These are phyloP conservation scores for Microcebus lehilahytsara DNA, from an alignment of 2,113 vertebrate genomes.

Conservation along the genomic window DNA sequence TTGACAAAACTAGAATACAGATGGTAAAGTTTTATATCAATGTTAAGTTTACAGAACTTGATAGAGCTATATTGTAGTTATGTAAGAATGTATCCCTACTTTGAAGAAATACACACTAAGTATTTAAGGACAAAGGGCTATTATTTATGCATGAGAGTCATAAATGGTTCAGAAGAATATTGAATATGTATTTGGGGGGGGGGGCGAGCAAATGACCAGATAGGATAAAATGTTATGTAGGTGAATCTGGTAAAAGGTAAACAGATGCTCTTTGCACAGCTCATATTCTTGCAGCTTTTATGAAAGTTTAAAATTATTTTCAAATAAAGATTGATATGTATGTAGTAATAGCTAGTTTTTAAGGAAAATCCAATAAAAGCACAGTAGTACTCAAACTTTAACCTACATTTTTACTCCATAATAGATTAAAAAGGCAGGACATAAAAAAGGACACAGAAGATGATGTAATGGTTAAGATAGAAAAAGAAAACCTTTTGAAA, in stretches of 20 bases:
- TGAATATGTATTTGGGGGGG: background rate
- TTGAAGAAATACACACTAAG: background rate
- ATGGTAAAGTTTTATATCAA: background rate
- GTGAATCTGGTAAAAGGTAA: background rate
- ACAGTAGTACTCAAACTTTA: background rate
- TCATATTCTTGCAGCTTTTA: background rate
- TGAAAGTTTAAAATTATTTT: background rate
- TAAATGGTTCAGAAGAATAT: background rate
- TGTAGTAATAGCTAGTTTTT: background rate
- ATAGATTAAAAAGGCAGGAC: background rate
- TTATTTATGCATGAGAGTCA: background rate
- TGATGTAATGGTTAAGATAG: conserved; percentile 14
- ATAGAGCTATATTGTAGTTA: background rate
- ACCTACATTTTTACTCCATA: background rate
- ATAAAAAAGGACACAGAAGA: background rate
- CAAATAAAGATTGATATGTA: background rate
- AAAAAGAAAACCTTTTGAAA: background rate
- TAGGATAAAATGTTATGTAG: background rate
- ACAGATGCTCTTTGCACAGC: background rate
- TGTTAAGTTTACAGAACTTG: background rate
- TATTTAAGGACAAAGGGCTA: background rate
- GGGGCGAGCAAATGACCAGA: background rate
- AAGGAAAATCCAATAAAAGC: background rate
- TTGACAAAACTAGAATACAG: background rate
- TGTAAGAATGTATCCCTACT: background rate